These are phyloP conservation scores for Hylaeus anthracinus DNA, from an alignment of 1,140 invertebrate species.

Conservation along the genomic window DNA sequence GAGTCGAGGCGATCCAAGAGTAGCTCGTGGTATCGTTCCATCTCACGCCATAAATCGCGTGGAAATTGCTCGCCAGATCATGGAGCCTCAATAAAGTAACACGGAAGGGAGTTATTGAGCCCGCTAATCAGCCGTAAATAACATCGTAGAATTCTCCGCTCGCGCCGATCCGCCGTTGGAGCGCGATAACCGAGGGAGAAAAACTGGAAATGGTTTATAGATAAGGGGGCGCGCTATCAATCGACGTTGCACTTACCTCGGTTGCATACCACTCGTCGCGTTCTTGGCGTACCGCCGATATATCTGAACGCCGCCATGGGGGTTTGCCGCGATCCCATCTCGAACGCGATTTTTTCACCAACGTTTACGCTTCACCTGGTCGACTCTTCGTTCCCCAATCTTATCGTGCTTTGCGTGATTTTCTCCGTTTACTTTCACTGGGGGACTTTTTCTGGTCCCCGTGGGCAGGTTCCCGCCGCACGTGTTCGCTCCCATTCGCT, in stretches of 20 bases:
- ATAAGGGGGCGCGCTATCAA: slow-evolving; percentile 60
- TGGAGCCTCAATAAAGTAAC: slow-evolving; percentile 40
- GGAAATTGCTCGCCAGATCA: slow-evolving; percentile 28
- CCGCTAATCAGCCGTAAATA: slow-evolving; percentile 43
- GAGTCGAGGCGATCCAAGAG: background rate
- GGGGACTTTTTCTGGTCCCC: background rate
- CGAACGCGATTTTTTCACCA: slow-evolving; percentile 30
- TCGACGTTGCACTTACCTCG: slow-evolving; percentile 51
- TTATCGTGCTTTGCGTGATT: background rate
- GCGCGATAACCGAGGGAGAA: slow-evolving; percentile 4
- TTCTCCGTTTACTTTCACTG: background rate
- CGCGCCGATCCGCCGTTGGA: slow-evolving; percentile 3
- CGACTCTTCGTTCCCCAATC: background rate
- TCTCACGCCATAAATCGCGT: slow-evolving; percentile 29
- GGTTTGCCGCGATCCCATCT: slow-evolving; percentile 49
- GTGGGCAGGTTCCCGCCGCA: no score
- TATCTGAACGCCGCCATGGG: slow-evolving; percentile 21
- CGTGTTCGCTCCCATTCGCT: background rate
- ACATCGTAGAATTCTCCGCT: slow-evolving; percentile 36
- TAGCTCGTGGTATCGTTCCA: slow-evolving; percentile 9
- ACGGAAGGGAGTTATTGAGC: slow-evolving; percentile 47
- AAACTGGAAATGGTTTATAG: slow-evolving; percentile 45
- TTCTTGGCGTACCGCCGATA: slow-evolving; percentile 54
- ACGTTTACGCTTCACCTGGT: slow-evolving; percentile 12
- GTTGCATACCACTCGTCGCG: slow-evolving; percentile 61